These are phyloP conservation scores for Anthophora plumipes DNA, from an alignment of 2,888 invertebrate genomes.

Conservation along the genomic window DNA sequence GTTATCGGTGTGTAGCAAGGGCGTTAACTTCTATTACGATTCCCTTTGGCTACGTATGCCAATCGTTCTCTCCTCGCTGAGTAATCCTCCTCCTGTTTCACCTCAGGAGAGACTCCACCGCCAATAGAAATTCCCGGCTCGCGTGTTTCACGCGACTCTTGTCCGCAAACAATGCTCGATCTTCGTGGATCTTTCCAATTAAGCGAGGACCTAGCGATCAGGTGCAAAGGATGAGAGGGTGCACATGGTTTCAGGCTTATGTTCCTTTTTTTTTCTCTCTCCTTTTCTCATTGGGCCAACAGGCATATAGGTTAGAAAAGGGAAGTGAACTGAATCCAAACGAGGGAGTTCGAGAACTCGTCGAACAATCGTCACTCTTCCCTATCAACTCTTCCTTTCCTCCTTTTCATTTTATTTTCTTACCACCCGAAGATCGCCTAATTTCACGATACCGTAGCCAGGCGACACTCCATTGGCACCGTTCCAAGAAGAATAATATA, in stretches of 20 bases:
- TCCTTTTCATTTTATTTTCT: constrained; percentile 9
- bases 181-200: constrained; percentile 74
- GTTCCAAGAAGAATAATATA: constrained; percentile 75
- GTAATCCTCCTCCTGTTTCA: not conserved
- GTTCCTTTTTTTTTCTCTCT: constrained; percentile 25
- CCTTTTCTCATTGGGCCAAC: no score
- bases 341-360: constrained; percentile 5
- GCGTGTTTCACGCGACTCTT: constrained; percentile 73
- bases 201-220: constrained; percentile 65
- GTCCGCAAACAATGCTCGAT: constrained; percentile 69
- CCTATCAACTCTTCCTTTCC: not conserved
- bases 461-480: constrained; percentile 64
- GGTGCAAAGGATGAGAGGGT: constrained; percentile 75
- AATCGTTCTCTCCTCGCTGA: not conserved
- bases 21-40: constrained; percentile 57
- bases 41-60: constrained; percentile 37
- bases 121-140: constrained; percentile 55
- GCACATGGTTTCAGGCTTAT: constrained; percentile 62
- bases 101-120: no score
- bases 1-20: constrained; percentile 38
- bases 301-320: constrained; percentile 28
- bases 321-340: constrained; percentile 11
- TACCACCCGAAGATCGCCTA: not conserved
- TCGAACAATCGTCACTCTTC: not conserved
- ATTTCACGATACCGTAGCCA: constrained; percentile 44